A percentile compares a stretch with the other conserved stretches of the same genome.
phyloP scores from a whole-genome alignment of 2,113 vertebrate species.

The Gymnogyps californianus region DNA sequence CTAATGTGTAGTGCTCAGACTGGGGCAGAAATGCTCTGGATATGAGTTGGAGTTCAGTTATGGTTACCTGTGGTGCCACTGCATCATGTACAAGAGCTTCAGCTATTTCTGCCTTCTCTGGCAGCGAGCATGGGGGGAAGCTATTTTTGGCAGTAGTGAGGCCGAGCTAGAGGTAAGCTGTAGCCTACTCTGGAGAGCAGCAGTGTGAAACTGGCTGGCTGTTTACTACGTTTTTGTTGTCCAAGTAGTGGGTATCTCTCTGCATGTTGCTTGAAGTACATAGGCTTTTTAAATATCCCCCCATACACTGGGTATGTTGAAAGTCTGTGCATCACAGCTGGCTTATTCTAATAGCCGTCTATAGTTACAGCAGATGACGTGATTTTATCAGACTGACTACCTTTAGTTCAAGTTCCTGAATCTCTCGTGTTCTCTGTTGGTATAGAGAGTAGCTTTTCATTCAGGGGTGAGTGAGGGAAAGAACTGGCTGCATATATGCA shows the following conservation, averaged over 20 bases:
- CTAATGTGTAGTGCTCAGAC: not conserved
- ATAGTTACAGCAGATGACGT: not conserved
- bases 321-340: not conserved
- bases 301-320: not conserved
- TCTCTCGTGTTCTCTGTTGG: not conserved
- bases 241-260: not conserved
- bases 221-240: fast-evolving
- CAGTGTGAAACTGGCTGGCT: not conserved
- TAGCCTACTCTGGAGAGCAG: not conserved
- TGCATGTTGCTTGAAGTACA: not conserved
- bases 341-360: not conserved
- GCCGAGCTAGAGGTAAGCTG: not conserved
- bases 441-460: not conserved
- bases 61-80: not conserved
- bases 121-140: not conserved
- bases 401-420: not conserved
- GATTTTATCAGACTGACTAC: not conserved
- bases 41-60: not conserved
- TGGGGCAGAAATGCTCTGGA: not conserved
- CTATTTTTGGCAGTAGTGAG: not conserved
- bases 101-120: not conserved
- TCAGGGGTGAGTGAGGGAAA: not conserved
- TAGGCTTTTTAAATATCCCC: not conserved
- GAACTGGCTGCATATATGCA: not conserved
- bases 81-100: too few relatives aligned